Evolutionary conservation across 1,140 invertebrate genomes (phyloP).

Genomic region (Drosophila lini): DNA sequence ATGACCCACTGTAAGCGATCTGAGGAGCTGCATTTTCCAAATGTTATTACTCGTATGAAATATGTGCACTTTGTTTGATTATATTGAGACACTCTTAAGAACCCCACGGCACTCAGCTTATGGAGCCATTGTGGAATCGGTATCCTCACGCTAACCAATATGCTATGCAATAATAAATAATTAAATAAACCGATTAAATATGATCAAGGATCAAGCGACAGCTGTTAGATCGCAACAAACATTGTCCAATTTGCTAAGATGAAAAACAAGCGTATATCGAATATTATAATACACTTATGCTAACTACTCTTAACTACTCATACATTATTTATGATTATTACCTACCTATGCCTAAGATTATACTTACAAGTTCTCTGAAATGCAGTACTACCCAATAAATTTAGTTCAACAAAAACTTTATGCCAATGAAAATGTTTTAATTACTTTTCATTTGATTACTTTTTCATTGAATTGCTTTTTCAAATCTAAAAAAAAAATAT

Average conservation of each 20-base stretch:
- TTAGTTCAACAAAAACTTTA: slow-evolving; percentile 84
- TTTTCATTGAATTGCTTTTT: slow-evolving; percentile 80
- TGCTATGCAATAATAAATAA: slow-evolving; percentile 50
- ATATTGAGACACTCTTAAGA: slow-evolving; percentile 45
- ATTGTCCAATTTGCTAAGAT: slow-evolving; percentile 67
- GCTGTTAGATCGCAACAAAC: slow-evolving; percentile 37
- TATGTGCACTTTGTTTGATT: slow-evolving; percentile 74
- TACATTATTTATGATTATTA: slow-evolving; percentile 61
- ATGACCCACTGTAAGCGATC: slow-evolving; percentile 23
- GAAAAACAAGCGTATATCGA: slow-evolving; percentile 44
- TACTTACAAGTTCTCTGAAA: slow-evolving; percentile 72
- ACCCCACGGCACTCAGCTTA: slow-evolving; percentile 34
- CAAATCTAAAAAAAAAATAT: slow-evolving; percentile 22
- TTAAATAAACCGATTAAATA: slow-evolving; percentile 36
- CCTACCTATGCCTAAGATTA: slow-evolving; percentile 76
- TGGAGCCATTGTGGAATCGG: slow-evolving; percentile 48
- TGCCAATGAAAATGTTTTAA: slow-evolving; percentile 81
- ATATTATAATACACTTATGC: slow-evolving; percentile 63
- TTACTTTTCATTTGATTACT: slow-evolving; percentile 75
- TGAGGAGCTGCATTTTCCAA: slow-evolving; percentile 22
- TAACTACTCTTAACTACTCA: slow-evolving; percentile 63
- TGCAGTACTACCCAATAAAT: slow-evolving; percentile 84
- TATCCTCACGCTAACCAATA: slow-evolving; percentile 37
- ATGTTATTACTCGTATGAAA: slow-evolving; percentile 72
- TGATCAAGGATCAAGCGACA: slow-evolving; percentile 71